phyloP scores from a whole-genome alignment of 2,888 invertebrate genomes.

The Vanessa cardui region DNA sequence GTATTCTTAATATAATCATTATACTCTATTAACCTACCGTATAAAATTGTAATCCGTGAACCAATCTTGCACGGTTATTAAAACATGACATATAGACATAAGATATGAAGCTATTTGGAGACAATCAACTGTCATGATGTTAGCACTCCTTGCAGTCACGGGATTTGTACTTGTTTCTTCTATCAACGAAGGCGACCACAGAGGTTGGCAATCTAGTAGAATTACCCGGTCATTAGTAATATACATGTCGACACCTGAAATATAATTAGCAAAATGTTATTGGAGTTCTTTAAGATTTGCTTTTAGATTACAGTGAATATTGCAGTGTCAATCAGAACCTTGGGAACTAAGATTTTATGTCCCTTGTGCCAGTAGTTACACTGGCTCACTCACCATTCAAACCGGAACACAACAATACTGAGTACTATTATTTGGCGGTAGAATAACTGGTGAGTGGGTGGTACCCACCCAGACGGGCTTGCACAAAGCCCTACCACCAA shows the following conservation, averaged over 20 bases:
- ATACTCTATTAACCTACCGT: constrained; percentile 74
- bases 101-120: constrained; percentile 92
- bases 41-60: constrained; percentile 92
- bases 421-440: too few species aligned
- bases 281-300: too few species aligned
- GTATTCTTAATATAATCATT: not conserved
- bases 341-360: too few species aligned
- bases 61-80: constrained; percentile 95
- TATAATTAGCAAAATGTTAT: constrained; percentile 13
- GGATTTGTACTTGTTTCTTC: constrained; percentile 80
- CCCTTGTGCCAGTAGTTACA: too few species aligned
- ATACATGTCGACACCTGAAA: constrained; percentile 87
- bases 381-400: too few species aligned
- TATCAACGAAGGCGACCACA: constrained; percentile 89
- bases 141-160: constrained; percentile 75
- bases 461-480: too few species aligned
- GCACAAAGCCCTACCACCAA: too few species aligned
- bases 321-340: too few species aligned
- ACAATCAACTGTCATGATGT: constrained; percentile 86
- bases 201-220: constrained; percentile 93
- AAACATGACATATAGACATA: constrained; percentile 94
- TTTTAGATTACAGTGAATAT: too few species aligned
- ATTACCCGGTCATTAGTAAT: constrained; percentile 90
- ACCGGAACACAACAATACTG: too few species aligned
- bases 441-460: too few species aligned